A percentile compares a stretch with the other conserved stretches of the same genome.
Evolutionary conservation across 2,888 invertebrate species (phyloP).

Genomic region (Tipula confusa): DNA sequence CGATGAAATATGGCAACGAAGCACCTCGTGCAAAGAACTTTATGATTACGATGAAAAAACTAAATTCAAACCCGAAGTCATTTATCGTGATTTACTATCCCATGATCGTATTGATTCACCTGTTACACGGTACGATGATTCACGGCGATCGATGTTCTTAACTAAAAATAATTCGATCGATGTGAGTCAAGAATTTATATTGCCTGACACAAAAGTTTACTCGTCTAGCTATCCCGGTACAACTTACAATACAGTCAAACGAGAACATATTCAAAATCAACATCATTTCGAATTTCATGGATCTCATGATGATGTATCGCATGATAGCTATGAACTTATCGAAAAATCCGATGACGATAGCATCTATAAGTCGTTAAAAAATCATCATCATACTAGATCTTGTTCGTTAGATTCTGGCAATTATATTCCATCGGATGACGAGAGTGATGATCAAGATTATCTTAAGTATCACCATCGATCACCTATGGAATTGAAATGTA

Average conservation of each 20-base stretch:
- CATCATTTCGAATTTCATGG: conserved; percentile 50
- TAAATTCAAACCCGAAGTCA: conserved; percentile 48
- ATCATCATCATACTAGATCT: conserved; percentile 55
- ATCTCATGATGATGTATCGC: conserved; percentile 81
- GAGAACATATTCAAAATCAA: conserved; percentile 50
- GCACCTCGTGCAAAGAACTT: conserved; percentile 77
- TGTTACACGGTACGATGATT: conserved; percentile 68
- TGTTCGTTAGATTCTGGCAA: conserved; percentile 74
- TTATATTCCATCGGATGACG: conserved; percentile 70
- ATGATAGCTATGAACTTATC: conserved; percentile 81
- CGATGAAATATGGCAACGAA: conserved; percentile 62
- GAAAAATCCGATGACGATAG: conserved; percentile 64
- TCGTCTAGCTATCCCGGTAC: conserved; percentile 85
- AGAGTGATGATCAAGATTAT: conserved; percentile 55
- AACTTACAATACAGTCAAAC: conserved; percentile 55
- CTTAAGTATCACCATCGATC: conserved; percentile 56
- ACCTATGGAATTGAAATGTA: conserved; percentile 59
- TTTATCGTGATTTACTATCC: conserved; percentile 49
- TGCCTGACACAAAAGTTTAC: conserved; percentile 68
- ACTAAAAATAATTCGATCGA: conserved; percentile 62
- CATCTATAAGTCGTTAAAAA: conserved; percentile 39
- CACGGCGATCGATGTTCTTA: conserved; percentile 59
- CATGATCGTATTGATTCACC: conserved; percentile 61
- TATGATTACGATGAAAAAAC: conserved; percentile 62
- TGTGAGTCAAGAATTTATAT: conserved; percentile 60